Evolutionary conservation across 2,113 vertebrate species (phyloP), one percentile per base, ranked within the genome.

Genomic region (Uria aalge): DNA sequence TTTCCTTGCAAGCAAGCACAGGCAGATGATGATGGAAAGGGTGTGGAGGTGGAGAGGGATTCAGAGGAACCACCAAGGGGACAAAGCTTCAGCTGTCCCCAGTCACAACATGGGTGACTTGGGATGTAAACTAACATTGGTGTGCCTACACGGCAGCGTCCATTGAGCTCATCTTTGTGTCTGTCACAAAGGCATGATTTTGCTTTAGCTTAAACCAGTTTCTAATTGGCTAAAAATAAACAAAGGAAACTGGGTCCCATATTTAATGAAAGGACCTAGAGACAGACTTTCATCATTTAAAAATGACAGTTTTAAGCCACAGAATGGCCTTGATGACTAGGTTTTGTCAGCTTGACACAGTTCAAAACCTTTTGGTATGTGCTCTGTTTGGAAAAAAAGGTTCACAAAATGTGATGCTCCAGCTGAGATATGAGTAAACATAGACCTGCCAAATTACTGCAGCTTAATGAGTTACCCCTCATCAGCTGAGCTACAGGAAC

Each of bases 401-500:
- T 30, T 94, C 60, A 88, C 21, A 45, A 68, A 79, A 66, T 23
- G 55, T 24, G 91, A 73, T 90, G 66, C 71, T 94, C 88, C 84
- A 64, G 57, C 77, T 80, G 79, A 85, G 50, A 55, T 45, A 29
- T 5, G 75, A 68, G 66, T 62, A 90, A 95, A 88, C 68, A 81
- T 36, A 88, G 90, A 10, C 43, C 62, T 79, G 93, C 66, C 84
- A 89, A 84, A 96, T 78, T 63, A 64, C 52, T 85, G 69, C 52
- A 78, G 84, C 80, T 96, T 91, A 91, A 94, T 71, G 83, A 86
- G 86, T 24, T 74, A 17, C 63, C 5, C 16, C 84, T 84, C 73
- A 9, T 94, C 83, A 52, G 59, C 86, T 74, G 76, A 92, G 73
- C 91, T 75, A 4, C 41, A 84, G 86, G 90, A 55, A 29, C 72